Evolutionary conservation across 2,113 vertebrate genomes (phyloP), one percentile per base, ranked within the genome.

Genomic region (Miniopterus natalensis): DNA sequence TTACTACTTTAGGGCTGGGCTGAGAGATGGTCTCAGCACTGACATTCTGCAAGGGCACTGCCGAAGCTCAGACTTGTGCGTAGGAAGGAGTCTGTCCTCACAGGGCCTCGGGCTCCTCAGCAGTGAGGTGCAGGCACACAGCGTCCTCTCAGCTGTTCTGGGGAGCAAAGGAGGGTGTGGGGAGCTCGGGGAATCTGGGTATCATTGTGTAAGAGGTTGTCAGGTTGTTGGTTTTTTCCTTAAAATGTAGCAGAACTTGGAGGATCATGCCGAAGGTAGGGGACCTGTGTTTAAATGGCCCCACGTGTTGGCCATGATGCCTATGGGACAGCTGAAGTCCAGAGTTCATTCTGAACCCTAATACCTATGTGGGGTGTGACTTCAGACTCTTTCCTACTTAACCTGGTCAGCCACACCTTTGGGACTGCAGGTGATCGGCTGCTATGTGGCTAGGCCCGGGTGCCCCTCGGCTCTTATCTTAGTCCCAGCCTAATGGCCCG

Each of bases 111-210:
- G 20, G 31, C 14, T 15, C 31, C 61, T 57, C 27, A 18, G 84
- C 11, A 13, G 42, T 10, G 21, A 29, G 6, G 66, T 2, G 3
- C 21, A 12, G 75, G 21, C 9, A 0, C 4, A 7, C n/a, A 31
- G 27, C 5, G 36, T 25, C 7, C 25, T 27, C 70, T 36, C 42
- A 18, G 25, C 53, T 29, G 42, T 51, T 65, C 75, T 53, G n/a
- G 29, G 40, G 11, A 1, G 3, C 23, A 36, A 1, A 81, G 40
- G 49, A 51, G 14, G 49, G n/a, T 1, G 4, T 1, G 6, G 11
- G 36, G 73, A 77, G 3, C 36, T 21, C n/a, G 53, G 36, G 66
- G 75, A 8, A 3, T 29, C 29, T 55, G 68, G 57, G n/a, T 77
- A 70, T 18, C 27, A 4, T 31, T 15, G 4, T 1, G 18, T n/a